phyloP scores from a whole-genome alignment of 2,888 invertebrate species.

The Agonopterix subpropinquella region DNA sequence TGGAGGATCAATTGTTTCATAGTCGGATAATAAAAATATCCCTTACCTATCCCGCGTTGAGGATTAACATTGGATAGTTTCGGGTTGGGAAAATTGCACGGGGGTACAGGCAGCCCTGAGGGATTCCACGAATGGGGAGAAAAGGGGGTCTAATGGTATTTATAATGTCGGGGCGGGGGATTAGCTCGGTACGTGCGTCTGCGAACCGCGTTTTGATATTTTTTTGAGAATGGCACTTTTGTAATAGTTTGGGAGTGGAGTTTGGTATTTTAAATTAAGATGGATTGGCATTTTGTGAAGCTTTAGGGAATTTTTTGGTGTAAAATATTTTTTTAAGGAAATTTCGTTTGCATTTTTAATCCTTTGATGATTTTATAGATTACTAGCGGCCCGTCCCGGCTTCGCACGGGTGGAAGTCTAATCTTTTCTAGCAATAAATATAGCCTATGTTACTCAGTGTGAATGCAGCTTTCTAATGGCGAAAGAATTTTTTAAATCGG shows the following conservation, averaged over 20 bases:
- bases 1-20: conserved; percentile 44
- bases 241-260: background rate
- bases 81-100: conserved; percentile 44
- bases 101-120: conserved; percentile 14
- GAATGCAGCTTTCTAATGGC: too few relatives aligned
- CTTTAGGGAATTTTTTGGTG: too few relatives aligned
- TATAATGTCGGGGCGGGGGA: conserved; percentile 51
- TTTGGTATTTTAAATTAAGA: background rate
- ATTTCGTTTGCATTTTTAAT: too few relatives aligned
- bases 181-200: conserved; percentile 41
- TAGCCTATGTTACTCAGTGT: too few relatives aligned
- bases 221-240: conserved; percentile 9
- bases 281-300: too few relatives aligned
- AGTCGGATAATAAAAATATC: conserved; percentile 48
- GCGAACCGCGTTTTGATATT: conserved; percentile 18
- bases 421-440: too few relatives aligned
- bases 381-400: too few relatives aligned
- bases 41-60: conserved; percentile 33
- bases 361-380: too few relatives aligned
- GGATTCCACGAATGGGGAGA: conserved; percentile 16
- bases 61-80: conserved; percentile 65
- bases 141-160: conserved; percentile 47
- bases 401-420: too few relatives aligned
- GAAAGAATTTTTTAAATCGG: too few relatives aligned
- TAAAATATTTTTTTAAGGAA: too few relatives aligned